These are phyloP conservation scores for Oxygymnocypris stewartii DNA, from an alignment of 2,113 vertebrate genomes.

Conservation along the genomic window DNA sequence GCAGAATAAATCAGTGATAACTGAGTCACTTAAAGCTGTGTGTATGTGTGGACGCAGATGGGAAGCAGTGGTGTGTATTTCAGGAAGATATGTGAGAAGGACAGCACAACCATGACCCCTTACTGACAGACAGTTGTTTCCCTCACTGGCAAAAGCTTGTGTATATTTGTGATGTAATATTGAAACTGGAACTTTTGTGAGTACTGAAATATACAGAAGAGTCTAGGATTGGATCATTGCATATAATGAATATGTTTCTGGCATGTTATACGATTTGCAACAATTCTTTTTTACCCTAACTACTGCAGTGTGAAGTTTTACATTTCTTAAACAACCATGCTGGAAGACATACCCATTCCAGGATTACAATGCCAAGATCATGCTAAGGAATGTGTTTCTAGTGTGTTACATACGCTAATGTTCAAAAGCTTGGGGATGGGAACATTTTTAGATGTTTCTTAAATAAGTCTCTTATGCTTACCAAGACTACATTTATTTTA, in stretches of 20 bases:
- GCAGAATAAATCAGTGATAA: conserved; percentile 9
- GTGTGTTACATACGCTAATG: neutral
- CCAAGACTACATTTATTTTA: no score
- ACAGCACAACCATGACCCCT: neutral
- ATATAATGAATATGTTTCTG: no score
- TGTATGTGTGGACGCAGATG: conserved; percentile 12
- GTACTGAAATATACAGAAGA: no score
- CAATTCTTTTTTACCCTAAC: no score
- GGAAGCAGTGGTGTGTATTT: conserved; percentile 14
- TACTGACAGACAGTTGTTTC: conserved; percentile 18
- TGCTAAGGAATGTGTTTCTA: no score
- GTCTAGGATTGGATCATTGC: no score
- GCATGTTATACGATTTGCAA: no score
- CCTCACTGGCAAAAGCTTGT: neutral
- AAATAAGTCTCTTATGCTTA: neutral
- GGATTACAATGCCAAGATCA: no score
- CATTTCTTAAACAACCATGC: no score
- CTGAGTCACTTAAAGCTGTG: neutral
- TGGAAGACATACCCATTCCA: no score
- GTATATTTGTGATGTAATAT: neutral
- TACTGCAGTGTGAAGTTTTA: no score
- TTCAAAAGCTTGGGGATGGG: neutral
- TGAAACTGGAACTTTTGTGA: neutral
- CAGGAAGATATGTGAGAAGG: conserved; percentile 4
- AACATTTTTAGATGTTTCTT: neutral